These are phyloP conservation scores for Heliopora coerulea DNA, from an alignment of 92 coral and sea anemone species.

Conservation along the genomic window DNA sequence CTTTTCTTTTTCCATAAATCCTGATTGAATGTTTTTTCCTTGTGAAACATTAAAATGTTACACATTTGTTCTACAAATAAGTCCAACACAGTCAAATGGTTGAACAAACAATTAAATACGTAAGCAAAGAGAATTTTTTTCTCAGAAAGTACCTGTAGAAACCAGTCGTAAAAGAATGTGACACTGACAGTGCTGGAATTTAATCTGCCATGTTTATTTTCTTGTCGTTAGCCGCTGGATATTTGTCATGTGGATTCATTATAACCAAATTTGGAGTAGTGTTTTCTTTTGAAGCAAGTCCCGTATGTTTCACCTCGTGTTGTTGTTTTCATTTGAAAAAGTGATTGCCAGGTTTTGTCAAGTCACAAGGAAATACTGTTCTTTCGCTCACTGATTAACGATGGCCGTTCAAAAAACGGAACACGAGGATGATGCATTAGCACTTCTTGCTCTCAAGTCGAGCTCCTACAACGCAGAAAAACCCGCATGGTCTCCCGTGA, in stretches of 20 bases:
- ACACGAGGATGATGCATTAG: slow-evolving; percentile 96
- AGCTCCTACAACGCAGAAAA: slow-evolving; percentile 61
- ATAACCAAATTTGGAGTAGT: slow-evolving; percentile 62
- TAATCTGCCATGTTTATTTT: too few species aligned
- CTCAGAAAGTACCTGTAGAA: too few species aligned
- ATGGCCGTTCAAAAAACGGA: slow-evolving; percentile 97
- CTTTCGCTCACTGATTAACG: slow-evolving; percentile 34
- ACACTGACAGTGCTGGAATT: too few species aligned
- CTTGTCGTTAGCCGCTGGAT: not conserved
- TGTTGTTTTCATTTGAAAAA: slow-evolving; percentile 93
- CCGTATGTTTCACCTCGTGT: slow-evolving; percentile 99
- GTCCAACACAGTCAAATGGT: too few species aligned
- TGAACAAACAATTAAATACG: too few species aligned
- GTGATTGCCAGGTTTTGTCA: slow-evolving; percentile 51
- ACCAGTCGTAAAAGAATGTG: too few species aligned
- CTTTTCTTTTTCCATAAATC: too few species aligned
- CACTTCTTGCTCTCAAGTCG: slow-evolving; percentile 85
- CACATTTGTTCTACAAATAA: too few species aligned
- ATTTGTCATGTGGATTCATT: not conserved
- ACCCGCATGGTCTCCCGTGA: slow-evolving; percentile 78
- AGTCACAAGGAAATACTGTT: not conserved
- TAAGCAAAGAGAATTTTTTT: too few species aligned
- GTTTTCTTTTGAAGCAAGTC: slow-evolving; percentile 60
- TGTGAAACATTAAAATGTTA: too few species aligned
- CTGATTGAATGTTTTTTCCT: too few species aligned